These are phyloP conservation scores for Remorina albescens DNA, from an alignment of 2,797 vertebrate genomes.

Conservation along the genomic window DNA sequence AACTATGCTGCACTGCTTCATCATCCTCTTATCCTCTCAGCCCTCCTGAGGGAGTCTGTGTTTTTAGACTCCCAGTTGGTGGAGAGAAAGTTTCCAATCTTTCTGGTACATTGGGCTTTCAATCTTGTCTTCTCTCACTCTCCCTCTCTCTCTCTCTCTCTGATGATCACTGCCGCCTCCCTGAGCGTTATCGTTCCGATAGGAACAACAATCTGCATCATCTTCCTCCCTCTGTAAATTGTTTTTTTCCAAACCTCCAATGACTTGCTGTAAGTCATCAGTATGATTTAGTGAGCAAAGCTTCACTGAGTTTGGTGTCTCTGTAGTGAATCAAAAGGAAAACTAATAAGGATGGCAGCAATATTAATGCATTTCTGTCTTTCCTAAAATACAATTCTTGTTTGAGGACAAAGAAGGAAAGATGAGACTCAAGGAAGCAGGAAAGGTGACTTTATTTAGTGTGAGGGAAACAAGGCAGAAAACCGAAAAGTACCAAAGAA, in stretches of 20 bases:
- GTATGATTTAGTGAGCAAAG: conserved; percentile 70
- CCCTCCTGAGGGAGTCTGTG: conserved; percentile 61
- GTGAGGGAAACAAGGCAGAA: background rate
- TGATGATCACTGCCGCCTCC: conserved; percentile 52
- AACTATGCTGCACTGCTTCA: conserved; percentile 27
- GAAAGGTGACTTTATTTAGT: background rate
- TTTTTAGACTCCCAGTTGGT: conserved; percentile 39
- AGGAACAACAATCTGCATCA: conserved; percentile 69
- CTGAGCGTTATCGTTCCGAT: conserved; percentile 61
- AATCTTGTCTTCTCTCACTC: conserved; percentile 51
- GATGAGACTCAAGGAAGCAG: background rate
- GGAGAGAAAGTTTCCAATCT: conserved; percentile 61
- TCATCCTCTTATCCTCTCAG: conserved; percentile 47
- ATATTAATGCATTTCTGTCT: conserved; percentile 45
- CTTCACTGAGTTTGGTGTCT: conserved; percentile 51
- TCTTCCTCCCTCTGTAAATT: conserved; percentile 73
- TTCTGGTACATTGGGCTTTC: conserved; percentile 54
- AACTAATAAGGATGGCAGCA: conserved; percentile 47
- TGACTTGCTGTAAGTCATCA: conserved; percentile 67
- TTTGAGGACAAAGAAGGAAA: background rate
- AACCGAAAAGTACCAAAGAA: background rate
- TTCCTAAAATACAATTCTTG: conserved; percentile 7
- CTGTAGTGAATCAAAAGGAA: conserved; percentile 49
- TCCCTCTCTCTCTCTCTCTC: conserved; percentile 7
- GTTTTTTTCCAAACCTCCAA: conserved; percentile 63